Percentiles rank a stretch among this genome's conserved stretches.
These are phyloP conservation scores for Pogonophryne albipinna DNA, from an alignment of 2,797 vertebrate species.

Conservation along the genomic window DNA sequence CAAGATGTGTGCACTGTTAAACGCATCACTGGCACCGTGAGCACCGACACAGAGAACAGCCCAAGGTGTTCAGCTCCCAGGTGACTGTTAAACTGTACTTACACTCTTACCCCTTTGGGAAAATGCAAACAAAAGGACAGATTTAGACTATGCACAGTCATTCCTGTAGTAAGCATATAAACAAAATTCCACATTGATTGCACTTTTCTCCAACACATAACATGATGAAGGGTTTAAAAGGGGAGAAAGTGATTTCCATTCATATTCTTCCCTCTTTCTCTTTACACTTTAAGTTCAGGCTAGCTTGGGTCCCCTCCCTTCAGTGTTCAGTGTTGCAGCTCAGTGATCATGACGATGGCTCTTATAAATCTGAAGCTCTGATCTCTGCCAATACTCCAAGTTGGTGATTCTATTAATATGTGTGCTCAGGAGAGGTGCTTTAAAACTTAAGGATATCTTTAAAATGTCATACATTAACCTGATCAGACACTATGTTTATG, in stretches of 20 bases:
- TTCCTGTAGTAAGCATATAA: conserved; percentile 2
- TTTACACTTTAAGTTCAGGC: conserved; percentile 11
- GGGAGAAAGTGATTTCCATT: conserved; percentile 5
- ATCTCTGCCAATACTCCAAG: too few species aligned
- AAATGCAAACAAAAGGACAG: neutral
- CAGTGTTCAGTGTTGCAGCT: conserved; percentile 17
- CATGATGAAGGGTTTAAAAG: neutral
- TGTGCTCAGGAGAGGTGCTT: neutral
- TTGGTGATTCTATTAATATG: neutral
- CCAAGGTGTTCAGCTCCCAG: conserved; percentile 1
- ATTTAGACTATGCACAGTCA: conserved; percentile 4
- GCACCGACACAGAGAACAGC: neutral
- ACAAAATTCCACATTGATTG: conserved; percentile 18
- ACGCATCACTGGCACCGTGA: neutral
- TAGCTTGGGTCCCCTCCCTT: neutral
- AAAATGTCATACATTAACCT: neutral
- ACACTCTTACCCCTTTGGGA: conserved; percentile 23
- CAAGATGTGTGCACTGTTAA: neutral
- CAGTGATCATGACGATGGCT: neutral
- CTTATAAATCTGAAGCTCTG: neutral
- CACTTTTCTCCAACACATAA: neutral
- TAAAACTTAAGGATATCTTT: neutral
- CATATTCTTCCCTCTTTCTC: neutral
- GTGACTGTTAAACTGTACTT: conserved; percentile 35
- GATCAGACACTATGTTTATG: too few species aligned